phyloP scores from a whole-genome alignment of 2,113 vertebrate genomes.

The Ptilorrhoa leucosticta region DNA sequence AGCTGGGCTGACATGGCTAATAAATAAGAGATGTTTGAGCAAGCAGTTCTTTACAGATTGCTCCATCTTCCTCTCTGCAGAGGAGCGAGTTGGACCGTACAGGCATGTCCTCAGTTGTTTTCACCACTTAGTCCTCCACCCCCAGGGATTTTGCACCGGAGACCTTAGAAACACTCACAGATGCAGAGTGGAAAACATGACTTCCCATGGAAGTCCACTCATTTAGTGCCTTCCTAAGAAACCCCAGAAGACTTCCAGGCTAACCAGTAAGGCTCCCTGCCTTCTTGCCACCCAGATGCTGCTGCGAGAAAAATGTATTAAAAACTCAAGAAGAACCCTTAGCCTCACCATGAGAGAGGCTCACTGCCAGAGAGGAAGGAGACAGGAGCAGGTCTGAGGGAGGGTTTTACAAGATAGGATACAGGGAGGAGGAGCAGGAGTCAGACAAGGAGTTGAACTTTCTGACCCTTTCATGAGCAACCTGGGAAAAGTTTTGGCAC shows the following conservation, averaged over 20 bases:
- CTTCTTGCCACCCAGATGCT: neutral
- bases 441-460: neutral
- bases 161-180: neutral
- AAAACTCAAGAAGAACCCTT: neutral
- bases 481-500: neutral
- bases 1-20: neutral
- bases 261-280: neutral
- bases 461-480: neutral
- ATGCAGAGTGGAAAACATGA: neutral
- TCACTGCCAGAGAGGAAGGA: neutral
- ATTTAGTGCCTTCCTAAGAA: neutral
- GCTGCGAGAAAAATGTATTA: neutral
- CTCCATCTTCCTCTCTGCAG: neutral
- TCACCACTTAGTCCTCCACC: neutral
- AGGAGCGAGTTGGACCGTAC: neutral
- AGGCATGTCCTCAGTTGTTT: slow-evolving; percentile 33
- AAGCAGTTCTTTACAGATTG: slow-evolving; percentile 4
- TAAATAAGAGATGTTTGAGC: slow-evolving; percentile 54
- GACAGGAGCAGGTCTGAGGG: neutral
- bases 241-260: neutral
- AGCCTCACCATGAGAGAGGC: neutral
- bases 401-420: neutral
- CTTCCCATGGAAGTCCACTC: neutral
- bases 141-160: neutral
- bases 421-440: neutral